Evolutionary conservation across 2,888 invertebrate genomes (phyloP), one percentile per base, ranked within the genome.

Genomic region (Prosopocoilus inquinatus): DNA sequence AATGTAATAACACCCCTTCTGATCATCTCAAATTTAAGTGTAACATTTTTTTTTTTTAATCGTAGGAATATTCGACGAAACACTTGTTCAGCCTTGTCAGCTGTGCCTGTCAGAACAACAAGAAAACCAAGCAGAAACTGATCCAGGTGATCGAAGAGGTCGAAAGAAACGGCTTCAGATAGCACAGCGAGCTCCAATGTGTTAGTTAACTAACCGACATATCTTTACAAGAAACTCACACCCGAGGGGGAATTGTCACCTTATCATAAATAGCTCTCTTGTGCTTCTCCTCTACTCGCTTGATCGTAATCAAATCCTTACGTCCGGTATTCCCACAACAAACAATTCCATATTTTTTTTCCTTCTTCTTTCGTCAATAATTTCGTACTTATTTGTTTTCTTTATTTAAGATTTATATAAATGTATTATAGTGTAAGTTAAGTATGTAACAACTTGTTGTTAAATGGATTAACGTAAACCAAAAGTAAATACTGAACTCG

Each of bases 61-160:
- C 74, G 8, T 67, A 89, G 88, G 93, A 95, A 75, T 98, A 97
- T 79, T 91, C 94, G 0, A 81, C 85, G 41, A 94, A 92, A 68
- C 98, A 98, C 79, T 75, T 97, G 53, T 78, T 86, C 47, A 89
- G 92, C 12, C 80, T 98, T 38, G 87, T 97, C 1, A 86, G 86
- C 53, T 94, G 92, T 68, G 88, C 93, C 0, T 91, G 92, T 72
- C 91, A 94, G 66, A 91, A 91, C 69, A 90, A 89, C 73, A 96
- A 94, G 71, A 91, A 91, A 69, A 87, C 89, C 38, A 84, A 90
- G 43, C 94, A 95, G 71, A 87, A 88, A 64, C 79, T 96, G 53
- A 79, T 86, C 4, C 82, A 83, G 54, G 75, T 91, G 44, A 80
- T 95, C 48, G 95, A 92, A 67, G 84, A 76, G 48, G 60, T 70